These are phyloP conservation scores for Oscheius myriophilus DNA, from an alignment of 2,888 invertebrate genomes.

Conservation along the genomic window DNA sequence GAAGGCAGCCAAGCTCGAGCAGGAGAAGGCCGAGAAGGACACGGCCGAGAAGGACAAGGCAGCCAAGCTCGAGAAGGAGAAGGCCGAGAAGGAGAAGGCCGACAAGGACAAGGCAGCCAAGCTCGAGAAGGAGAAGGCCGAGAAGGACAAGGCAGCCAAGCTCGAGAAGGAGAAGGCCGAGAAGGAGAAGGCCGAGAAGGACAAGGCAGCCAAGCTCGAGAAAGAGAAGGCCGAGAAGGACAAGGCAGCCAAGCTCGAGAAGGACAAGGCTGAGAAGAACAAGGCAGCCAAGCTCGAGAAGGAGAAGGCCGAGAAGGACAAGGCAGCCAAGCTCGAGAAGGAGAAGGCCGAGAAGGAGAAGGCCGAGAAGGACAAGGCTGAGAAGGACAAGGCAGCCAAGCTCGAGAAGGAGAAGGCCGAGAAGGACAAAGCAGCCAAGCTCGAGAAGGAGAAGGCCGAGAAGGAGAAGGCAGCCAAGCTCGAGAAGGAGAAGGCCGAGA, in stretches of 20 bases:
- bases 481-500: slow-evolving; percentile 17
- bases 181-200: slow-evolving; percentile 19
- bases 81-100: slow-evolving; percentile 12
- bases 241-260: slow-evolving; percentile 16
- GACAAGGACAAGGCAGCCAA: slow-evolving; percentile 15
- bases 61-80: slow-evolving; percentile 10
- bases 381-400: slow-evolving; percentile 19
- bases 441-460: slow-evolving; percentile 7
- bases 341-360: slow-evolving; percentile 8
- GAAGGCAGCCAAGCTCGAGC: slow-evolving; percentile 9
- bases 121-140: slow-evolving; percentile 14
- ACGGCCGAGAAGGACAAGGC: slow-evolving; percentile 19
- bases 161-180: slow-evolving; percentile 12
- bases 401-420: slow-evolving; percentile 18
- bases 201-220: slow-evolving; percentile 4
- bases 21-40: slow-evolving; percentile 20
- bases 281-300: slow-evolving; percentile 22
- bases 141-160: slow-evolving; percentile 21
- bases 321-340: slow-evolving; percentile 15
- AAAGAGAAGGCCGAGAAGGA: slow-evolving; percentile 18
- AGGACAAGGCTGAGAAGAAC: slow-evolving; percentile 10
- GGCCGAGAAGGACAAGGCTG: slow-evolving; percentile 19
- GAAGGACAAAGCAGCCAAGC: slow-evolving; percentile 9
- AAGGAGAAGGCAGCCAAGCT: slow-evolving; percentile 10
- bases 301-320: slow-evolving; percentile 14